Evolutionary conservation across 2,888 invertebrate genomes (phyloP), one percentile per base, ranked within the genome.

Genomic region (Hofmannophila pseudospretella): DNA sequence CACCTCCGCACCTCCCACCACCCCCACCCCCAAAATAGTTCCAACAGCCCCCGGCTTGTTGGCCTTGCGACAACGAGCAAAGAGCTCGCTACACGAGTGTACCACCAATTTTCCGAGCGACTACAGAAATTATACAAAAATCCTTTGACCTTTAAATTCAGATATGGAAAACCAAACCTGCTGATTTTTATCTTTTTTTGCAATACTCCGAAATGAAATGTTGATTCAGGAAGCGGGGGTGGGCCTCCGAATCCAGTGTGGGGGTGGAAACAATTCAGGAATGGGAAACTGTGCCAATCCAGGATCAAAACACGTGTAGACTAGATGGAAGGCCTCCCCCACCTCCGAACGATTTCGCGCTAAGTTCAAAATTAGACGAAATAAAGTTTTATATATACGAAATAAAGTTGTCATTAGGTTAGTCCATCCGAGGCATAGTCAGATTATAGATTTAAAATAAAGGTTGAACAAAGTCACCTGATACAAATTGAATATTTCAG

Each of bases 301-400:
- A 58, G 53, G 54, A 48, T 49, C 53, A 49, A 49, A 58, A 58
- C 65, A 64, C 62, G 64, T 67, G 64, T 66, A 63, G 51, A 42
- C 51, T 36, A 47, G 23, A 50, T 54, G 57, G 57, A 53, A 59
- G 58, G 55, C 47, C 53, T 44, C 40, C 19, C 37, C 37, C 32
- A 28, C 34, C 28, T 22, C 34, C 31, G 5, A 16, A 32, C 22
- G 22, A 3, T 22, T 22, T 22, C 10, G 32, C 3, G 8, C 34
- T 14, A 35, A 42, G 37, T 37, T 42, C 34, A 37, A 42, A 39
- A 42, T 28, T 34, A 29, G 20, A 34, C 32, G 36, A 25, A 28
- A 29, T n/a, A n/a, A n/a, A n/a, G n/a, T n/a, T n/a, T n/a, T n/a
- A 20, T 43, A 29, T 35, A 19, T 25, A 34, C 33, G 28, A 23